Percentiles rank a stretch among this genome's conserved stretches.
These are phyloP conservation scores for Hemibagrus guttatus DNA, from an alignment of 2,797 vertebrate species.

Conservation along the genomic window DNA sequence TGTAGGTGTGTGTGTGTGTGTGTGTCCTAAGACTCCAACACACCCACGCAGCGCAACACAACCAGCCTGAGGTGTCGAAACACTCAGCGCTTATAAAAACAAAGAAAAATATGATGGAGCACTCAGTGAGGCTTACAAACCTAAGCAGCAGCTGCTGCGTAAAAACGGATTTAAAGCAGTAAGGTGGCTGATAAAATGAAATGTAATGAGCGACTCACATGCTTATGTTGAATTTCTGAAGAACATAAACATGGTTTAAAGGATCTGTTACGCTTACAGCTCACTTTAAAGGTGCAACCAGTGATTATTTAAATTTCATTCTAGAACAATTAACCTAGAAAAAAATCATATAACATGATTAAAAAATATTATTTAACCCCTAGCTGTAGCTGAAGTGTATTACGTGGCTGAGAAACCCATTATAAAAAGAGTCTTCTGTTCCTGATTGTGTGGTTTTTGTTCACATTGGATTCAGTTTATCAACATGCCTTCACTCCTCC, in stretches of 20 bases:
- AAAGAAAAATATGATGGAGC: background rate
- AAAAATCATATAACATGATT: background rate
- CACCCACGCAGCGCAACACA: constrained; percentile 2
- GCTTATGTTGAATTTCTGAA: background rate
- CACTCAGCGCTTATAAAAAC: constrained; percentile 7
- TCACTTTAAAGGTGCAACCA: background rate
- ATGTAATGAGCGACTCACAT: background rate
- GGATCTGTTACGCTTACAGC: background rate
- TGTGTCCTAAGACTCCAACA: constrained; percentile 1
- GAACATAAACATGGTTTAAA: no score
- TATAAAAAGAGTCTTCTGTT: background rate
- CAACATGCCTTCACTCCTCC: background rate
- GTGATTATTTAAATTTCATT: background rate
- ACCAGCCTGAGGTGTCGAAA: background rate
- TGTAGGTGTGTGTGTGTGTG: background rate
- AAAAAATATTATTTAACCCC: background rate
- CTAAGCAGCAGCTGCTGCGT: background rate
- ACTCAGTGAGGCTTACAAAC: background rate
- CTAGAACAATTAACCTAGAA: no score
- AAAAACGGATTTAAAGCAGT: background rate
- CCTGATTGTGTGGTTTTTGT: background rate
- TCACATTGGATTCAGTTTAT: background rate
- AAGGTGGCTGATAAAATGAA: background rate
- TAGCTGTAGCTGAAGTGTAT: background rate
- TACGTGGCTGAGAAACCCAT: background rate